phyloP scores from a whole-genome alignment of 2,888 invertebrate genomes.

The Rotaria sp. region DNA sequence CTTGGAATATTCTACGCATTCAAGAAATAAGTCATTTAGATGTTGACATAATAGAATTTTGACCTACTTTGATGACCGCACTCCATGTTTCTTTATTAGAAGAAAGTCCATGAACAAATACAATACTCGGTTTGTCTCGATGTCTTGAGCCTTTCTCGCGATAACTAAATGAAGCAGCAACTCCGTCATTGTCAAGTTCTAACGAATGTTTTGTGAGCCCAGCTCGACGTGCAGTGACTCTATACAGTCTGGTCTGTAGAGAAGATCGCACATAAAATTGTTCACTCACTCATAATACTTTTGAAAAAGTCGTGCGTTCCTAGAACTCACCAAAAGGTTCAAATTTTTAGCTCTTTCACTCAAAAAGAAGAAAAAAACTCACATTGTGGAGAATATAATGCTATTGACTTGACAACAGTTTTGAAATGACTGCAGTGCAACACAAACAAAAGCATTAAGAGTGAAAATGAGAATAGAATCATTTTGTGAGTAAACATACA shows the following conservation, averaged over 20 bases:
- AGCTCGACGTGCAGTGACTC: background rate
- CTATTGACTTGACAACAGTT: too few species aligned
- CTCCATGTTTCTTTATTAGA: constrained; percentile 6
- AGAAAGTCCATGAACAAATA: background rate
- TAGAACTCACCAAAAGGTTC: background rate
- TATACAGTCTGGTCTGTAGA: background rate
- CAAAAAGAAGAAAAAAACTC: too few species aligned
- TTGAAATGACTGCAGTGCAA: too few species aligned
- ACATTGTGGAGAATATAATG: too few species aligned
- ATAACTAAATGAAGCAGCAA: background rate
- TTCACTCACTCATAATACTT: background rate
- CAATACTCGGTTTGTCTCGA: background rate
- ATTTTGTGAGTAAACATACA: too few species aligned
- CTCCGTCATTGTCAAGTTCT: background rate
- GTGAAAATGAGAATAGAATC: too few species aligned
- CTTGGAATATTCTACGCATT: background rate
- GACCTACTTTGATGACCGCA: background rate
- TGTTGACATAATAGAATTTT: background rate
- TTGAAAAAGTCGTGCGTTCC: background rate
- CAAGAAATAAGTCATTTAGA: background rate
- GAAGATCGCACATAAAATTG: background rate
- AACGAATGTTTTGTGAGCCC: background rate
- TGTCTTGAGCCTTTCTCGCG: background rate
- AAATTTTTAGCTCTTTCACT: too few species aligned
- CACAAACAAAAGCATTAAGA: too few species aligned